Conservation (phyloP, 2,113 vertebrate genomes). For the Choloepus hoffmanni region DNA sequence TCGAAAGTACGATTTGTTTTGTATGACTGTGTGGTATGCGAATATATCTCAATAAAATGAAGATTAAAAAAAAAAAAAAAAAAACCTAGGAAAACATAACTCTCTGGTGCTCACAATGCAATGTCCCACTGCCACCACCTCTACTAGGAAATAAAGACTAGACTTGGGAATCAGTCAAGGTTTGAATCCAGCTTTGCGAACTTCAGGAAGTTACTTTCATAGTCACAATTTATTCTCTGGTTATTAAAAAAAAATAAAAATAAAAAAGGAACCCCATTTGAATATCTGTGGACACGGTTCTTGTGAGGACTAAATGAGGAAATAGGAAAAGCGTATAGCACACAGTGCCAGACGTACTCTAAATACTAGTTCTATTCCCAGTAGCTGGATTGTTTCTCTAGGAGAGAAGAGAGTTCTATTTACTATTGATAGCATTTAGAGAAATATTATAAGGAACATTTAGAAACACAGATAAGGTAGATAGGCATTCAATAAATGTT, state of each 20-base stretch:
- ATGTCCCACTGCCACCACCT: neutral
- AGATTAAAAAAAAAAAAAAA: too few species aligned
- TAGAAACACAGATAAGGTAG: neutral
- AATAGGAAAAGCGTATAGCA: neutral
- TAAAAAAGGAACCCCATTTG: neutral
- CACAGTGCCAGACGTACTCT: neutral
- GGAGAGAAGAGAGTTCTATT: neutral
- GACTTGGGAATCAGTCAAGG: neutral
- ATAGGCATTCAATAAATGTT: neutral
- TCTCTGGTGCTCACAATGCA: neutral
- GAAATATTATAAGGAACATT: neutral
- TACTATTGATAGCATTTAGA: neutral
- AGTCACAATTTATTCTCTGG: neutral
- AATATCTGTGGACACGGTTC: neutral
- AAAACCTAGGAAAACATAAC: neutral
- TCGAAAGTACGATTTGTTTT: too few species aligned
- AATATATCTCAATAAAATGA: too few species aligned
- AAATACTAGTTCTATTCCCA: neutral
- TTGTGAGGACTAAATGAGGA: neutral
- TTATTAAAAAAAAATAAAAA: neutral
- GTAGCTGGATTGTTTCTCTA: neutral
- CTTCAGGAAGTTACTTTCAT: neutral
- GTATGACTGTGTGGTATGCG: too few species aligned
- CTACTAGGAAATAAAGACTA: neutral
- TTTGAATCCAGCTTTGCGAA: neutral